Evolutionary conservation across 2,888 invertebrate species (phyloP), one percentile per base, ranked within the genome.

Genomic region (Ceramica pisi): DNA sequence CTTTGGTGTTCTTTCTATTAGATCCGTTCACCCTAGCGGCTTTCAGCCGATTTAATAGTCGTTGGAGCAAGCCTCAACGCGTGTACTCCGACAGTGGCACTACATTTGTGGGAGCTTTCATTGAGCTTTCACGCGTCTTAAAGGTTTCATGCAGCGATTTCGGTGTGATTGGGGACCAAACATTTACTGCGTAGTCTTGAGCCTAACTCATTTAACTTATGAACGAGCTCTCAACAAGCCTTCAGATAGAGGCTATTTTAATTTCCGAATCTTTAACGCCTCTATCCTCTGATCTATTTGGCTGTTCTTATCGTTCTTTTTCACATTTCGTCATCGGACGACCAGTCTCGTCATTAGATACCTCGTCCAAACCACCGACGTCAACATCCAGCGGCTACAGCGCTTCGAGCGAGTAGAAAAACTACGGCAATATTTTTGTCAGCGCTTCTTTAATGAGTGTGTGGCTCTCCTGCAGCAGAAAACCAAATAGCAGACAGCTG

Each of bases 31-130:
- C n/a, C n/a, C 31, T 55, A 19, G 31, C 55, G 19, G 31, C 55
- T 14, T 55, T 55, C 19, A 51, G 23, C 51, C 51, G 51, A 23
- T 51, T 51, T 26, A 26, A 21, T 31, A 31, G 76, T n/a, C 82
- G 84, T 26, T 76, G 84, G 3, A 80, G 81, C 19, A 79, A 80
- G 59, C 84, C 81, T 19, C 57, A 55, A 4, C 68, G 59, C 21
- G 77, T 84, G 21, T 73, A 69, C 12, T 84, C 82, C 10, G 83
- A 84, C 61, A 83, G 79, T 31, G 80, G 76, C 19, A 80, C 70
- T 14, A 84, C 78, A 51, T 84, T 84, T 26, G 72, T 83, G 21
- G 82, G 80, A n/a, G 71, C 78, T 31, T 61, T 46, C 67, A 83
- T 79, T 38, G 82, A 82, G 62, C 65, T 84, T 44, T 31, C 59